Base-by-base conservation (phyloP, 2,888 invertebrate genomes). In the Tetranychus truncatus region DNA sequence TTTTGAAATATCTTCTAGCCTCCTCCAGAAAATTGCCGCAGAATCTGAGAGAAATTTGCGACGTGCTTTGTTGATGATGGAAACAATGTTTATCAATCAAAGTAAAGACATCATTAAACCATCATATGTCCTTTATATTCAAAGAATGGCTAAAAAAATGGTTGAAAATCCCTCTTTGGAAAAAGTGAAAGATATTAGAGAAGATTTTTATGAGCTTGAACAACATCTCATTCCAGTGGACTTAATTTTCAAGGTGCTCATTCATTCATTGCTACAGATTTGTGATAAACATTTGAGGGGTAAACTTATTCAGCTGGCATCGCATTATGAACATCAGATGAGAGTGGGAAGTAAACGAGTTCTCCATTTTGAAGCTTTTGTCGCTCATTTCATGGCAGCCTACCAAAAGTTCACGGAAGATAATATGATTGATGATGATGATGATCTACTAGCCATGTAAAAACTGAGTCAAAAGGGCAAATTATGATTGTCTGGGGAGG, bases 291-390 rank as follows among this genome's bases (percentile, higher is more conserved):
- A 4, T 8, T n/a, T 69, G 18, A 74, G 67, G 66, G 88, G 88
- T 9, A 88, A 92, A 83, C 88, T 96, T 6, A 88, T 92, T 0
- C 88, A 89, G 78, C 86, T 89, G 80, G 97, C 97, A 11, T 92
- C 95, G 0, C 86, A 87, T 77, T 95, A 91, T 84, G 96, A 99
- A 82, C 93, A 96, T 82, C 88, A 92, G 79, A 89, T 96, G 87
- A 89, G 90, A 80, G 87, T 89, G 75, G 97, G 97, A 21, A 91
- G 90, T 80, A 97, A 97, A 84, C 88, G 91, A 34, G 95, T 99
- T 80, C 95, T 94, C 81, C 97, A 99, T 83, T 85, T 99, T 74
- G 99, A 99, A 84, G 95, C 95, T 3, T 99, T 99, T 85, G 89
- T 95, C 73, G 94, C 94, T 0, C 90, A 91, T 80, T 96, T 96